Evolutionary conservation across 2,797 vertebrate species (phyloP), one percentile per base, ranked within the genome.

Genomic region (Otus scops): DNA sequence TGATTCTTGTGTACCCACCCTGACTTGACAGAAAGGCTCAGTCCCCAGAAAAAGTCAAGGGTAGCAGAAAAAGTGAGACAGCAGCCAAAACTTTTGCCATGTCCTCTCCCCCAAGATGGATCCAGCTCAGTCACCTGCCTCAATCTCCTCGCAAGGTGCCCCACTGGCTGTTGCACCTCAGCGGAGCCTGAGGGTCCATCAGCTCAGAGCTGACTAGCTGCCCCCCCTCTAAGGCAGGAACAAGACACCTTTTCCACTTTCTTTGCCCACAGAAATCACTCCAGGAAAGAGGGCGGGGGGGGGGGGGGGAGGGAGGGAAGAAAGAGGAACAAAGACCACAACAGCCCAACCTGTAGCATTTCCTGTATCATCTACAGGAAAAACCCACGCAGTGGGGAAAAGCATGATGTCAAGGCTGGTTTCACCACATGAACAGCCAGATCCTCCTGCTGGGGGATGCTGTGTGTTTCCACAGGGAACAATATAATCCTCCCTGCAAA

Each of bases 331-430:
- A 68, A n/a, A 12, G 56, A 87, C 48, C 63, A 69, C 63, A 27
- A 34, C 36, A 57, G 71, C 70, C 7, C 27, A 36, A 24, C 17
- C 56, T n/a, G 86, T 22, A 82, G 90, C 84, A 80, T 89, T 96
- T 96, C 95, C 95, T 91, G 80, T 56, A 77, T 85, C 84, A 71
- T 68, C 38, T 36, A 54, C 88, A 94, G 94, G 90, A 95, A 96
- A 95, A 96, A 39, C 80, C 93, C 93, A 94, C n/a, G 2, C 85
- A 92, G 80, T 3, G 11, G 74, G 65, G 80, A 96, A 96, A 86
- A 91, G 88, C 56, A 27, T 10, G 59, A 36, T 93, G 92, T 94
- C 77, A 92, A 95, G 85, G 82, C 73, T 79, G 59, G 54, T 47
- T 84, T 73, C 90, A 76, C 26, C 90, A 91, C 51, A 28, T 20